Conservation (phyloP, 2,797 vertebrate species). For the Centropyge bicolor region DNA sequence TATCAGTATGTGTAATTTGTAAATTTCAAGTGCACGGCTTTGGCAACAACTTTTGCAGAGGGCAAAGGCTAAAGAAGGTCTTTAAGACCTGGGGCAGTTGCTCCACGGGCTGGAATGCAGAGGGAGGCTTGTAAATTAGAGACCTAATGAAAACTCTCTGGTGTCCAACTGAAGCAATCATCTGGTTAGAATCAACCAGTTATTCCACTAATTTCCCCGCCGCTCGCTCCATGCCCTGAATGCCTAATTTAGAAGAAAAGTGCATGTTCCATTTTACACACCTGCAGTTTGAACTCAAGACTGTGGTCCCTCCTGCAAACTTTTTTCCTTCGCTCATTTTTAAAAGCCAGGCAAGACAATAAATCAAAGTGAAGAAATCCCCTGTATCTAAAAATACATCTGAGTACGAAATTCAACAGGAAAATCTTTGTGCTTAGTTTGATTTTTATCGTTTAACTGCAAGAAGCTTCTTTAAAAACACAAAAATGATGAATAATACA, state of each 20-base stretch:
- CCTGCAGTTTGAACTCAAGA: conserved; percentile 91
- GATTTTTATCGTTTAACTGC: background rate
- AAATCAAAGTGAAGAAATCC: conserved; percentile 25
- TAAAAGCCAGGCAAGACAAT: conserved; percentile 50
- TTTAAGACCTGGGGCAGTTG: conserved; percentile 83
- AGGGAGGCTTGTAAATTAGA: conserved; percentile 98
- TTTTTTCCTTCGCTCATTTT: conserved; percentile 42
- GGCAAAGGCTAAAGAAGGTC: conserved; percentile 78
- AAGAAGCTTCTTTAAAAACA: background rate
- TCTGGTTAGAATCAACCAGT: conserved; percentile 99
- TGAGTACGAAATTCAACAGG: background rate
- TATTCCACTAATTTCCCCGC: conserved; percentile 98
- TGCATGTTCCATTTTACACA: conserved; percentile 94
- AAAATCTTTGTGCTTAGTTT: background rate
- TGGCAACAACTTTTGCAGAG: conserved; percentile 63
- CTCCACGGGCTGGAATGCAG: conserved; percentile 91
- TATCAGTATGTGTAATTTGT: conserved; percentile 39
- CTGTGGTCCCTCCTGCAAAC: conserved; percentile 67
- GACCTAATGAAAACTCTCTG: conserved; percentile 96
- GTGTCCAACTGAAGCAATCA: conserved; percentile 98
- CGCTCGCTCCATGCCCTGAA: conserved; percentile 93
- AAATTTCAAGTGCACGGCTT: conserved; percentile 53
- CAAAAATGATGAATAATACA: conserved; percentile 1
- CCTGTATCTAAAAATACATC: conserved; percentile 14
- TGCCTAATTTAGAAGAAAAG: conserved; percentile 97